Conservation (phyloP, 2,888 invertebrate genomes). For the Cephus rjabovi region DNA sequence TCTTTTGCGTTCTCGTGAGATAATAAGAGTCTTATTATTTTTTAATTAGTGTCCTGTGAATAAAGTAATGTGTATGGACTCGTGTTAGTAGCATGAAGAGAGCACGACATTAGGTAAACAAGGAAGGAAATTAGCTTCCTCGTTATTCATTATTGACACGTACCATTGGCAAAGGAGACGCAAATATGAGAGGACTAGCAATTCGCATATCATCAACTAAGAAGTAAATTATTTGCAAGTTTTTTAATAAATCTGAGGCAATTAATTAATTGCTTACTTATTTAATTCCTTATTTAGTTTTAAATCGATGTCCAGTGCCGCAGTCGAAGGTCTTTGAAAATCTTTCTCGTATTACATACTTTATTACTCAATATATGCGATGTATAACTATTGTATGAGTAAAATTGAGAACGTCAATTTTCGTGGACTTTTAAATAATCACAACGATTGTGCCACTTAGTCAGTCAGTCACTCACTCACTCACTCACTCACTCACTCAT, state of each 20-base stretch:
- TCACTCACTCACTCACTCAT: slow-evolving; percentile 28
- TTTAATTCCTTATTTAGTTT: not conserved
- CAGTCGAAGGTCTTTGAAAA: not conserved
- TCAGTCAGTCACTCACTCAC: slow-evolving; percentile 29
- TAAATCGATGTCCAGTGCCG: not conserved
- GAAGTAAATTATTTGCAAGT: no score
- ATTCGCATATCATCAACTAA: not conserved
- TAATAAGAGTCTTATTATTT: no score
- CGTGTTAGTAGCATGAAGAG: not conserved
- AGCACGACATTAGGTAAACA: not conserved
- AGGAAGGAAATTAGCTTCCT: not conserved
- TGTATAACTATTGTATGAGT: not conserved
- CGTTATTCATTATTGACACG: not conserved
- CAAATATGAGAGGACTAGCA: not conserved
- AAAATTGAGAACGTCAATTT: not conserved
- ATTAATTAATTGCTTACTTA: not conserved
- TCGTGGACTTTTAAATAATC: not conserved
- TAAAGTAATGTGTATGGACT: no score
- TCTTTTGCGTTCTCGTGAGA: no score
- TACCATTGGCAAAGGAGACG: not conserved
- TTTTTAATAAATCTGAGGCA: not conserved
- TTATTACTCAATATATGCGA: not conserved
- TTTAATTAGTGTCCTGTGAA: no score
- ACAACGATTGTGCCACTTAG: slow-evolving; percentile 25
- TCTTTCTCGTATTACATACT: not conserved